These are phyloP conservation scores for Daphoenositta chrysoptera DNA, from an alignment of 2,113 vertebrate genomes.

Conservation along the genomic window DNA sequence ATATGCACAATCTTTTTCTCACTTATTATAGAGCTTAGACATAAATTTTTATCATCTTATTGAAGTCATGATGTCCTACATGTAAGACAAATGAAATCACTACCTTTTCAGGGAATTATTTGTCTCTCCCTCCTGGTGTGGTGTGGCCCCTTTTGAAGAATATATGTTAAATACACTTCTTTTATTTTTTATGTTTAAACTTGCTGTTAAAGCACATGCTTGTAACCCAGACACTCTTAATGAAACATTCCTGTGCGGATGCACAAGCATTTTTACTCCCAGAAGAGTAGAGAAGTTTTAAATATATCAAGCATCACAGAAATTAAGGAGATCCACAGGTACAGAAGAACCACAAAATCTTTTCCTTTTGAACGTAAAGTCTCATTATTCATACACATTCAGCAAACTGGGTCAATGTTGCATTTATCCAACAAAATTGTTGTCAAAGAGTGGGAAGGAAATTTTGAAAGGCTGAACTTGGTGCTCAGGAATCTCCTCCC, in stretches of 20 bases:
- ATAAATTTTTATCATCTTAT: neutral
- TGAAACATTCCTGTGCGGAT: neutral
- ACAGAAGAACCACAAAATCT: neutral
- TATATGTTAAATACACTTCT: neutral
- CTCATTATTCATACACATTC: neutral
- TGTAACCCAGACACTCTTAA: neutral
- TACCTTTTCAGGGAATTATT: neutral
- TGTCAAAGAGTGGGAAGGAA: neutral
- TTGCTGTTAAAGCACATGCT: neutral
- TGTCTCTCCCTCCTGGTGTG: neutral
- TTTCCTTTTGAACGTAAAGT: neutral
- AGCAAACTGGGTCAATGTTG: neutral
- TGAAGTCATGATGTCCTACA: neutral
- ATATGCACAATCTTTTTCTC: neutral
- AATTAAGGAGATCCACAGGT: neutral
- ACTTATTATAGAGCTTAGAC: neutral
- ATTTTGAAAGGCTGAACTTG: neutral
- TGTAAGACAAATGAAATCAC: neutral
- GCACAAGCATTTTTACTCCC: neutral
- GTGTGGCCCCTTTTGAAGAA: neutral
- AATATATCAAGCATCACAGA: neutral
- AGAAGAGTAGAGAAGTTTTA: neutral
- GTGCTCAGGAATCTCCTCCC: neutral
- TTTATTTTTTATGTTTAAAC: neutral
- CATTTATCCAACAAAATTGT: neutral